These are phyloP conservation scores for Hirtodrosophila trivittata DNA, from an alignment of 2,888 invertebrate genomes.

Conservation along the genomic window DNA sequence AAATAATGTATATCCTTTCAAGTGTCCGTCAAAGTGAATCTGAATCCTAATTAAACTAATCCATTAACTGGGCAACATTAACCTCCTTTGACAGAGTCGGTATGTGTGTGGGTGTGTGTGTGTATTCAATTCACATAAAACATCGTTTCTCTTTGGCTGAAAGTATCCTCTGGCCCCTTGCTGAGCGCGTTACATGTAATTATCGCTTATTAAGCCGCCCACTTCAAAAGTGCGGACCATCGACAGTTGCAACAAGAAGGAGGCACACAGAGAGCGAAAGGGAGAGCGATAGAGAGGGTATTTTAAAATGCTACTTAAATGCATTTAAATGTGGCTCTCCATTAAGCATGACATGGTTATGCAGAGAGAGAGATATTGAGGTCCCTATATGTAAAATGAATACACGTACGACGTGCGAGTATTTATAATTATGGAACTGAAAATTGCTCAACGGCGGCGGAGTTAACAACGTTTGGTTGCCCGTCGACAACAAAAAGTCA, in stretches of 20 bases:
- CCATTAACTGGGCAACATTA: constrained; percentile 3
- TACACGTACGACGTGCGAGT: constrained; percentile 26
- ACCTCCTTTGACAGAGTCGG: constrained; percentile 8
- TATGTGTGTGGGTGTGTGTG: constrained; percentile 2
- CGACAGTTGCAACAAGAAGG: constrained; percentile 37
- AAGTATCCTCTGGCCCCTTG: constrained; percentile 17
- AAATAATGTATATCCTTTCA: too few relatives aligned
- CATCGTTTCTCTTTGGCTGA: constrained; percentile 11
- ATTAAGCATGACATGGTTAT: constrained; percentile 51
- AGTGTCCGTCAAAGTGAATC: too few relatives aligned
- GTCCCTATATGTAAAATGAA: constrained; percentile 22
- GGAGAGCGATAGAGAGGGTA: too few relatives aligned
- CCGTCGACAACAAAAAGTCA: constrained; percentile 55
- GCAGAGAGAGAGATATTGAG: constrained; percentile 23
- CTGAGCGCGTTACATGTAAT: constrained; percentile 54
- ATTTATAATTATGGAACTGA: constrained; percentile 72
- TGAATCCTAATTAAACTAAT: constrained; percentile 2
- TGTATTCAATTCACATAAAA: constrained; percentile 5
- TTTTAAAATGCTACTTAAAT: constrained; percentile 72
- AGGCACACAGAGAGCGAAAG: too few relatives aligned
- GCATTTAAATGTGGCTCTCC: constrained; percentile 74
- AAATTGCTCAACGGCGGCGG: constrained; percentile 45
- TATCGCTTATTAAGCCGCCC: constrained; percentile 64
- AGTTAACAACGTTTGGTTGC: constrained; percentile 37
- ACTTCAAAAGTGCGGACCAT: constrained; percentile 54